Percentiles rank a stretch among this genome's conserved stretches.
phyloP scores from a whole-genome alignment of 2,888 invertebrate genomes.

The Lysandra bellargus region DNA sequence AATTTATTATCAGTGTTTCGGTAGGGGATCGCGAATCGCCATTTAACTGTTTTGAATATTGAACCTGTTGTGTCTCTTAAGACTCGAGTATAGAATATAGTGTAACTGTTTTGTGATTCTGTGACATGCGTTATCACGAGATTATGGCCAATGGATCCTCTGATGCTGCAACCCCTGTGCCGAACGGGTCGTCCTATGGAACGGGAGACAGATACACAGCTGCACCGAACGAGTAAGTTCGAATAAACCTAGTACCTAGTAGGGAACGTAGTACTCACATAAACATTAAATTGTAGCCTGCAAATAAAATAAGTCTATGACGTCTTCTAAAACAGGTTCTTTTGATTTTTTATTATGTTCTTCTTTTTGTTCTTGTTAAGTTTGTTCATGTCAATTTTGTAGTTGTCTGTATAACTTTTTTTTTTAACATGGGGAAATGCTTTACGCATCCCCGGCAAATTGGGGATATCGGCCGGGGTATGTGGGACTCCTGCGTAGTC shows the following conservation, averaged over 20 bases:
- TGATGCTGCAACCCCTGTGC: slow-evolving; percentile 45
- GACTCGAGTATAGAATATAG: not conserved
- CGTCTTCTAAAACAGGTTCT: not conserved
- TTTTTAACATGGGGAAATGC: too few species aligned
- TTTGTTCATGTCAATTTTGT: too few species aligned
- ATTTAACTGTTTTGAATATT: slow-evolving; percentile 36
- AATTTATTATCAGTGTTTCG: slow-evolving; percentile 11
- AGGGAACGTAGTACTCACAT: too few species aligned
- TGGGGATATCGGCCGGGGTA: too few species aligned
- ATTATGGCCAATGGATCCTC: slow-evolving; percentile 58
- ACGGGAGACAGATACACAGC: slow-evolving; percentile 73
- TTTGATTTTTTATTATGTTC: not conserved
- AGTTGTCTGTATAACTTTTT: too few species aligned
- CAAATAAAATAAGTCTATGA: not conserved
- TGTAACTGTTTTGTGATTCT: slow-evolving; percentile 53
- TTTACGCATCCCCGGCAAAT: too few species aligned
- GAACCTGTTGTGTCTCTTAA: slow-evolving; percentile 35
- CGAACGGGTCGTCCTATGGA: slow-evolving; percentile 66
- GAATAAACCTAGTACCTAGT: not conserved
- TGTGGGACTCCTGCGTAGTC: too few species aligned
- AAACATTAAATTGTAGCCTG: not conserved
- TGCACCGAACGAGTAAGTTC: slow-evolving; percentile 75
- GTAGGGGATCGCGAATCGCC: slow-evolving; percentile 2
- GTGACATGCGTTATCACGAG: slow-evolving; percentile 59
- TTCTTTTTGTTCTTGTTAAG: not conserved